Base-by-base conservation (phyloP, 92 coral and sea anemone genomes). In the Umimayanthus kanabou region DNA sequence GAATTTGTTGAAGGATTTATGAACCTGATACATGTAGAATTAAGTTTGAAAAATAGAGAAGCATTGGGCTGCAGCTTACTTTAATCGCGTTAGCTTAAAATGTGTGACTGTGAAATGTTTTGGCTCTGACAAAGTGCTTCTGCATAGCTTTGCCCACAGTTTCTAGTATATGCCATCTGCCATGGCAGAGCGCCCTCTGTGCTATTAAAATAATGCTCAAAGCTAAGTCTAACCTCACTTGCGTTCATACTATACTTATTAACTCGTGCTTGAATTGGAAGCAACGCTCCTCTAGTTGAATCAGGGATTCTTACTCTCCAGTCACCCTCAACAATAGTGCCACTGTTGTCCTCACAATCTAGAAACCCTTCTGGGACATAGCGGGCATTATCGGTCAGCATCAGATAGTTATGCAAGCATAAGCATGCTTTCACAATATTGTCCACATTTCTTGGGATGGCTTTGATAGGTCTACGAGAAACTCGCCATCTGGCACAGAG, bases 51-150 rank as follows among this genome's bases (percentile, higher is more conserved):
- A 43, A 43, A 33, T 33, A 33, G 2, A 43, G 9, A 43, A 43
- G 0, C 9, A 43, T 43, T 43, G 49, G 49, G 49, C 9, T 43
- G 9, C 49, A 43, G 8, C 49, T 43, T 4, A 43, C 6, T 43
- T 43, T 43, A 43, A 43, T 6, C 49, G 6, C 49, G 2, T 43
- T 43, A 43, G 49, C 49, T 43, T 43, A 43, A 43, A 43, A 43
- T 43, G 9, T 43, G 49, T 43, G 8, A 3, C 49, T 2, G 49
- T 43, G 49, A 43, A 6, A 5, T 55, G 15, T 55, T 65, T 78
- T 87, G 85, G 77, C 79, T 87, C 76, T 87, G 79, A 42, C 78
- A 79, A 87, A 87, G 85, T 64, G 89, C 89, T 87, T 87, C 89
- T 78, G 85, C 39, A 45, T 79, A 87, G 76, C 85, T 65, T 30